These are phyloP conservation scores for Nomada ferruginata DNA, from an alignment of 2,888 invertebrate genomes.

Conservation along the genomic window DNA sequence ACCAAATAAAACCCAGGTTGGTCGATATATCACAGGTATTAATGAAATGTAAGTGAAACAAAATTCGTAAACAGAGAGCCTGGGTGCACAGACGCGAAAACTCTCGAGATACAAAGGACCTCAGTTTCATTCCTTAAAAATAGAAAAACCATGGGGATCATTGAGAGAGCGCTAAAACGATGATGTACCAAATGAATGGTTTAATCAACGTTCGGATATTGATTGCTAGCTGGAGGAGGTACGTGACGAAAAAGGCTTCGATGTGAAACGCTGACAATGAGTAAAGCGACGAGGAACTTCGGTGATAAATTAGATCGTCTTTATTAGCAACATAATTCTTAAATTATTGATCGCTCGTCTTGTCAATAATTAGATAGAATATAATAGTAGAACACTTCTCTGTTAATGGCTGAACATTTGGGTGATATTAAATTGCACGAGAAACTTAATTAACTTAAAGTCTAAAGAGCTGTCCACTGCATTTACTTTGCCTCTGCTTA, in stretches of 20 bases:
- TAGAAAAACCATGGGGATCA: neutral
- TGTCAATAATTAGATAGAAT: neutral
- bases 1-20: neutral
- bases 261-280: constrained; percentile 8
- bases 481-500: neutral
- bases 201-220: constrained; percentile 41
- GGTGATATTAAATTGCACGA: neutral
- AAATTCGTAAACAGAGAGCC: neutral
- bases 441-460: neutral
- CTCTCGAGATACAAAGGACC: neutral
- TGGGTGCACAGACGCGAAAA: neutral
- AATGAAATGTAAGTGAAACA: neutral
- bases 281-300: constrained; percentile 21
- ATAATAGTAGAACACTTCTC: neutral
- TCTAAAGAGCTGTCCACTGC: neutral
- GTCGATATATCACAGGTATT: neutral
- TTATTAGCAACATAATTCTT: constrained; percentile 3
- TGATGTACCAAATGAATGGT: constrained; percentile 35
- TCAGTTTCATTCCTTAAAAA: neutral
- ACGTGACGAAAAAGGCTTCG: constrained; percentile 16
- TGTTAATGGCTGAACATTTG: neutral
- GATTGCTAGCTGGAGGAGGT: constrained; percentile 19
- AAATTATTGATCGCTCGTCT: constrained; percentile 13
- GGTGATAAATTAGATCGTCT: constrained; percentile 34
- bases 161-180: constrained; percentile 22